These are phyloP conservation scores for Trochalopteron elliotii DNA, from an alignment of 2,113 vertebrate genomes.

Conservation along the genomic window DNA sequence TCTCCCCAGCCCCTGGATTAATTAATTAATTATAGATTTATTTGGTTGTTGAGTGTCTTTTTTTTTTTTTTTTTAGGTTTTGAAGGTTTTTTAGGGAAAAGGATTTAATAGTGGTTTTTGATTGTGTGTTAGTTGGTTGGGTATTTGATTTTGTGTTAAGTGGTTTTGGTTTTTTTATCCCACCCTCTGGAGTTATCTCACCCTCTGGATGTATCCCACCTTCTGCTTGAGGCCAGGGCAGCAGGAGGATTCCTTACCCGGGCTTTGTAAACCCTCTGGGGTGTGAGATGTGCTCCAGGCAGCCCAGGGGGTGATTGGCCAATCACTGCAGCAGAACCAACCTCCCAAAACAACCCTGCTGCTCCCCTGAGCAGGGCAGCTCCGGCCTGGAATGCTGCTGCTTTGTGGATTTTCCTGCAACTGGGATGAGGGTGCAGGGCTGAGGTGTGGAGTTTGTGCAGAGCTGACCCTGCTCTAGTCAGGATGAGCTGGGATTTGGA, in stretches of 20 bases:
- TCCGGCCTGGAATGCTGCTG: rapidly evolving
- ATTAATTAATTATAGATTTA: no score
- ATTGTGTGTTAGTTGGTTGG: no score
- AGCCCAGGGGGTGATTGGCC: neutral
- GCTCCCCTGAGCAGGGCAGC: neutral
- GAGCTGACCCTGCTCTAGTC: neutral
- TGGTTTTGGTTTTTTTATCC: no score
- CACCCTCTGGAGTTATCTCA: no score
- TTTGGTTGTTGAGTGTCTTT: no score
- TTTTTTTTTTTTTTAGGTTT: no score
- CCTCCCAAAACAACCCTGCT: neutral
- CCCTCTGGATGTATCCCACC: no score
- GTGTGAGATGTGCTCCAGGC: neutral
- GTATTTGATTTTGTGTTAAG: no score
- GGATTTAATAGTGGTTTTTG: no score
- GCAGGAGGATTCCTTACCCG: rapidly evolving
- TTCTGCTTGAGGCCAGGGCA: neutral
- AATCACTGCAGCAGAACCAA: neutral
- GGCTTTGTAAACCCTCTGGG: neutral
- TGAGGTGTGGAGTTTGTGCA: neutral
- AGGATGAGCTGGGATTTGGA: neutral
- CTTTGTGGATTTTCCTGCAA: neutral
- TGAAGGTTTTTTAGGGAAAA: no score
- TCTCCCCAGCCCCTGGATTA: neutral
- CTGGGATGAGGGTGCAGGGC: no score